Percentiles rank a stretch among this genome's conserved stretches.
Conservation (phyloP, 2,797 vertebrate species). For the Lacerta agilis region DNA sequence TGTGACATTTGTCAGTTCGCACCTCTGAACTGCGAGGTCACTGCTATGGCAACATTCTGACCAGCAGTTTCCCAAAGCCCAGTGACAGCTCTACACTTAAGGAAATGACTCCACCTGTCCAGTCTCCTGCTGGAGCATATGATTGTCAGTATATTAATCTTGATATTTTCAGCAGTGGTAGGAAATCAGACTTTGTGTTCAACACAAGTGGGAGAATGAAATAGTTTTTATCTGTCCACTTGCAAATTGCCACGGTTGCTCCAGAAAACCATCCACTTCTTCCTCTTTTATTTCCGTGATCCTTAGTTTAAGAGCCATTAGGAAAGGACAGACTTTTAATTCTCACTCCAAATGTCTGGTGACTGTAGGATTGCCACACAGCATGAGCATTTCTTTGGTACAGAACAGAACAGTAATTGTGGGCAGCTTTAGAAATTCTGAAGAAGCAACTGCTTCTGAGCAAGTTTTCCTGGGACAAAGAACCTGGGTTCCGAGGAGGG, state of each 20-base stretch:
- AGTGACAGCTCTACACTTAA: not conserved
- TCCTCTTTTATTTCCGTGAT: not conserved
- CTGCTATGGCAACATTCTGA: no score
- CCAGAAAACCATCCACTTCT: not conserved
- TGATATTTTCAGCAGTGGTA: not conserved
- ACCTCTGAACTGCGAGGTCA: not conserved
- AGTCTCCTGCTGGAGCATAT: not conserved
- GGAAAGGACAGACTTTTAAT: not conserved
- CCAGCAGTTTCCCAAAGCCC: not conserved
- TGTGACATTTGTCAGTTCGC: not conserved
- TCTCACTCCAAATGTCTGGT: not conserved
- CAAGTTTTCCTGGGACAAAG: not conserved
- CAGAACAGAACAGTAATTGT: not conserved
- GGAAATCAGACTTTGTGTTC: not conserved
- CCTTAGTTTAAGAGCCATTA: not conserved
- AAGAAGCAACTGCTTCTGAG: not conserved
- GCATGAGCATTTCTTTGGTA: not conserved
- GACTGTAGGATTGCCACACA: not conserved
- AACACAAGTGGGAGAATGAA: not conserved
- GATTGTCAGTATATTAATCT: not conserved
- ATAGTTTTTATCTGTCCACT: not conserved
- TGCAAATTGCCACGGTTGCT: not conserved
- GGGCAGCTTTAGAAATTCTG: not conserved
- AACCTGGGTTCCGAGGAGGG: not conserved
- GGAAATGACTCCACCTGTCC: not conserved